These are phyloP conservation scores for Mythimna albipuncta DNA, from an alignment of 2,888 invertebrate species.

Conservation along the genomic window DNA sequence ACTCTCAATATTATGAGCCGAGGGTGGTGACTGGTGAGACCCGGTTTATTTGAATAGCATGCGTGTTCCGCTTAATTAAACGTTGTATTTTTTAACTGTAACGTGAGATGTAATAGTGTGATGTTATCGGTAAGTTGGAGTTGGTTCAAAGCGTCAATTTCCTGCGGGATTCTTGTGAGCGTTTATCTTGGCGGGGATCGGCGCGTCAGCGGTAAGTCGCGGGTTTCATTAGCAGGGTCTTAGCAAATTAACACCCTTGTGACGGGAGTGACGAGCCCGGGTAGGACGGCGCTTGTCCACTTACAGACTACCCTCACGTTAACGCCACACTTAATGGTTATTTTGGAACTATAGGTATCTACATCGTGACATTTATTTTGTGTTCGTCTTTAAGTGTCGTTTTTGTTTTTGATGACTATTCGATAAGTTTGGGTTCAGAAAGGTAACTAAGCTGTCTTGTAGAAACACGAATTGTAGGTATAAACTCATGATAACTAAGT, in stretches of 20 bases:
- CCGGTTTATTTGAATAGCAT: constrained; percentile 76
- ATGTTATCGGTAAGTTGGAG: constrained; percentile 77
- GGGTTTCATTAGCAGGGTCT: constrained; percentile 88
- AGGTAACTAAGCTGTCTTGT: background rate
- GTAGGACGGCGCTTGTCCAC: constrained; percentile 63
- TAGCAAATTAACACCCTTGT: constrained; percentile 89
- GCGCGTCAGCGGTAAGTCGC: constrained; percentile 84
- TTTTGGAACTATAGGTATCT: constrained; percentile 68
- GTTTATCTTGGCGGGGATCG: constrained; percentile 84
- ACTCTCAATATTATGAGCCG: constrained; percentile 80
- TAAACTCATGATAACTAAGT: background rate
- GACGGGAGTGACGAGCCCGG: constrained; percentile 75
- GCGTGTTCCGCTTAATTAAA: constrained; percentile 75
- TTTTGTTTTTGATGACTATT: background rate
- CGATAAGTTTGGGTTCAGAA: background rate
- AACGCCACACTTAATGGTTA: constrained; percentile 80
- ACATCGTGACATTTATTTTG: constrained; percentile 48
- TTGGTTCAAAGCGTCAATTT: constrained; percentile 86
- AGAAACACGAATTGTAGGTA: background rate
- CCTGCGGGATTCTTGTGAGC: constrained; percentile 85
- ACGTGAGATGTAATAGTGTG: constrained; percentile 67
- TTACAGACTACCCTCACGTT: constrained; percentile 74
- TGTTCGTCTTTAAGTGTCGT: constrained; percentile 45
- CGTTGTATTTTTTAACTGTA: constrained; percentile 63
- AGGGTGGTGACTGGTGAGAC: constrained; percentile 72